Evolutionary conservation across 1,140 invertebrate genomes (phyloP).

Genomic region (Lethocerus indicus): DNA sequence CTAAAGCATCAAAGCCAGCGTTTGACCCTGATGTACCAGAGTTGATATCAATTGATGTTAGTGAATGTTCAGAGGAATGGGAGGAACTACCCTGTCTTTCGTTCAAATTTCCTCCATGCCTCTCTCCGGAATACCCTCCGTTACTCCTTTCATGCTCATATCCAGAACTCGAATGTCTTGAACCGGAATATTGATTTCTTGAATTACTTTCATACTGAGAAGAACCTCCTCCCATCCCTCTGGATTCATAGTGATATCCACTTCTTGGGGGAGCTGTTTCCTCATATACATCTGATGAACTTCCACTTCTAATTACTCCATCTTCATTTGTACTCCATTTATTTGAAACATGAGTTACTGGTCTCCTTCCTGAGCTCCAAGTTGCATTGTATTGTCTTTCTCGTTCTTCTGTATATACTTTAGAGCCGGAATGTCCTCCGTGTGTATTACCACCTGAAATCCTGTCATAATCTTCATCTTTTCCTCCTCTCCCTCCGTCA

Average conservation of each 20-base stretch:
- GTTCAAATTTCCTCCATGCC: too few relatives aligned
- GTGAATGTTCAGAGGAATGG: too few relatives aligned
- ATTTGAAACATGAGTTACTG: conserved; percentile 11
- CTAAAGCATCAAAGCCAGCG: conserved; percentile 12
- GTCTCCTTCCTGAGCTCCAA: conserved; percentile 8
- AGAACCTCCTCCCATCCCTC: not conserved
- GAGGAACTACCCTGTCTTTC: too few relatives aligned
- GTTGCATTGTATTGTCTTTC: conserved; percentile 8
- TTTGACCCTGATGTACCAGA: not conserved
- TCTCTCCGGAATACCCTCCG: too few relatives aligned
- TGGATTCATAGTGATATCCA: not conserved
- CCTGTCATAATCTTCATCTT: not conserved
- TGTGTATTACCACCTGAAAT: too few relatives aligned
- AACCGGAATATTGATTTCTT: conserved; percentile 2
- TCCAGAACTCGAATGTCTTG: not conserved
- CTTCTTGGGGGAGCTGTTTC: conserved; percentile 3
- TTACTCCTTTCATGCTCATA: not conserved
- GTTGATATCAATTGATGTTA: not conserved
- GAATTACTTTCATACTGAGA: not conserved
- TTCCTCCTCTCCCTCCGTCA: conserved; percentile 8
- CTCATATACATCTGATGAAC: conserved; percentile 9
- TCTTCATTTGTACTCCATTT: conserved; percentile 18
- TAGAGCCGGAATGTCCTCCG: too few relatives aligned
- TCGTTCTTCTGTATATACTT: conserved; percentile 7
- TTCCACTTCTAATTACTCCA: conserved; percentile 18